Conservation (phyloP, 92 coral and sea anemone genomes). For the Blastomussa wellsi region DNA sequence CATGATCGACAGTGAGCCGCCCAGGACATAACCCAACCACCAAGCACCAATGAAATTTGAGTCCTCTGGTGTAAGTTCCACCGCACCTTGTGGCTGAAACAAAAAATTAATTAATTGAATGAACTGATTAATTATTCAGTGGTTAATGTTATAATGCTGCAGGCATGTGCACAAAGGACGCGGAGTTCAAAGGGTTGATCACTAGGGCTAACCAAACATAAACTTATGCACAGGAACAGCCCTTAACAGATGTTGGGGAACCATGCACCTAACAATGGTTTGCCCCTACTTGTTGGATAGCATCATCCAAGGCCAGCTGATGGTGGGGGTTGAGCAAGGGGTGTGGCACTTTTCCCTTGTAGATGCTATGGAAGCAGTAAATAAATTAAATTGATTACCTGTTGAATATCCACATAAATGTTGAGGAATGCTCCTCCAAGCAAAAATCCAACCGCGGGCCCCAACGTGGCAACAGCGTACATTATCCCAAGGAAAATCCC, state of each 20-base stretch:
- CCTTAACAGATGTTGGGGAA: too few species aligned
- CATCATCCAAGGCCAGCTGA: too few species aligned
- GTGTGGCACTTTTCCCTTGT: not conserved
- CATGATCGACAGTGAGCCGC: slow-evolving; percentile 73
- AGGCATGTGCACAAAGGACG: too few species aligned
- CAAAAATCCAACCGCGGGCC: slow-evolving; percentile 92
- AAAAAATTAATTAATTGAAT: not conserved
- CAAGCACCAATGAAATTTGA: slow-evolving; percentile 94
- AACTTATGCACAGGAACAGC: too few species aligned
- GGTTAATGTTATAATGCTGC: not conserved
- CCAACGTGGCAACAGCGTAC: slow-evolving; percentile 87
- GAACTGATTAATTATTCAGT: not conserved
- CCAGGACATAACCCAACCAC: slow-evolving; percentile 95
- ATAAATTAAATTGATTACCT: slow-evolving; percentile 54
- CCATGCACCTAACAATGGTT: too few species aligned
- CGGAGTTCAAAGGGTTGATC: too few species aligned
- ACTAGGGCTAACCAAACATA: too few species aligned
- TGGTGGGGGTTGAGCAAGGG: not conserved
- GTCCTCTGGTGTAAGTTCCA: slow-evolving; percentile 72
- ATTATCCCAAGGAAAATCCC: slow-evolving; percentile 87
- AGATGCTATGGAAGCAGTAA: not conserved
- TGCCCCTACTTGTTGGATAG: too few species aligned
- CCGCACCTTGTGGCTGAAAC: slow-evolving; percentile 81
- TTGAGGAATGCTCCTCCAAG: slow-evolving; percentile 84
- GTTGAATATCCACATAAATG: slow-evolving; percentile 80